Base-by-base conservation (phyloP, 2,113 vertebrate species). In the Cyprinus carpio region DNA sequence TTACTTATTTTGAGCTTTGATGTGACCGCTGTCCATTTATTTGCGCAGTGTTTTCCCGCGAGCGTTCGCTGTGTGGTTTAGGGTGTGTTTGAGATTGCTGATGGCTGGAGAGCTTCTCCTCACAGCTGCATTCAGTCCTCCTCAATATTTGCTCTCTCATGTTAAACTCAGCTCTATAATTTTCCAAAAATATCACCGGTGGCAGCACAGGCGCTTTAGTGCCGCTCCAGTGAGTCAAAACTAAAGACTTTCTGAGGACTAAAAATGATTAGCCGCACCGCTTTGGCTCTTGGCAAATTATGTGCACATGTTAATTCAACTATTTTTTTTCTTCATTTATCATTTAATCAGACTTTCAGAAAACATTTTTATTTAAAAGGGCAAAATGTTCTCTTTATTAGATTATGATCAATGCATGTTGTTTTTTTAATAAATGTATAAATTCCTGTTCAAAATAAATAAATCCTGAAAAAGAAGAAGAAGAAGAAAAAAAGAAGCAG, bases 11-110 rank as follows among this genome's bases (percentile, higher is more conserved):
- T 12, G 78, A 81, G 60, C 60, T 43, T 81, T 81, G 60, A 29
- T 64, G 78, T 18, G 60, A 56, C 49, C 75, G 54, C 49, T 77
- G 75, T 77, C 18, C 51, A 34, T 81, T 46, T 81, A 46, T n/a
- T 65, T 43, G n/a, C 9, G 9, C 34, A 43, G 58, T 43, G 25
- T 43, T 64, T 81, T n/a, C 54, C 31, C 18, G 23, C 29, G 1
- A n/a, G 76, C 76, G 0, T 75, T 78, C 1, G 1, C 18, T 3
- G 46, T 51, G 51, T 58, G 76, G 18, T 37, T 58, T 60, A 37
- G 51, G 27, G 51, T 18, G 76, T 60, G 74, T 51, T 40, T 60
- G 77, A 27, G 77, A 34, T 62, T 79, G 29, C 54, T 58, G 18
- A 13, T 79, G 76, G 29, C 18, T 31, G 29, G 20, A 58, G 54